Evolutionary conservation across 2,113 vertebrate genomes (phyloP), one percentile per base, ranked within the genome.

Genomic region (Delphinus delphis): DNA sequence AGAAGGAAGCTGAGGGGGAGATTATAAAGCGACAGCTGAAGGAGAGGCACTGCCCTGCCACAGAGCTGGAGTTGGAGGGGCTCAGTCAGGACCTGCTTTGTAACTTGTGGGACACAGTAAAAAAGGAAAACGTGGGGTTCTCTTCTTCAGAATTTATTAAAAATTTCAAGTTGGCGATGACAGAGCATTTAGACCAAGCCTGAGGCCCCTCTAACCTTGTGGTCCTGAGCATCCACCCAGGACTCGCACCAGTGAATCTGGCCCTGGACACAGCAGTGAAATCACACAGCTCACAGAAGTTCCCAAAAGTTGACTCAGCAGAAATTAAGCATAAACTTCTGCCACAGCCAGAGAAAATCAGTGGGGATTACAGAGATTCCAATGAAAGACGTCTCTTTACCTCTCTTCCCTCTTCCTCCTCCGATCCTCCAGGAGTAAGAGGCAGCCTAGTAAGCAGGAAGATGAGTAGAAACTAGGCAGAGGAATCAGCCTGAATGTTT

Each of bases 21-120:
- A 83, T 6, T 26, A 47, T 2, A 60, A 50, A 15, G 0, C 23
- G 23, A 53, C 84, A 47, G 14, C 4, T 9, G 20, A 31, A 55
- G 36, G 20, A 26, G 3, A 76, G 13, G 3, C 36, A 4, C 6
- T 44, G 38, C 11, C 31, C 0, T 6, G 33, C 1, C 6, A 15
- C 1, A 21, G 44, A 73, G 58, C 31, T 44, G 7, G 2, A 18
- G 23, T 8, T 44, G 4, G 4, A 23, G 28, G 8, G 3, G 21
- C 3, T 25, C 18, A 11, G 6, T 38, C 55, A 84, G 63, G 14
- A 67, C 8, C 8, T 6, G 23, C 4, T 62, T 1, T 6, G 25
- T 25, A 14, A 53, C 11, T 18, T 79, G n/a, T 14, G 4, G 2
- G 47, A 10, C 4, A 47, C 44, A 14, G 7, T 38, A 36, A 12